A percentile compares a stretch with the other conserved stretches of the same genome.
Conservation (phyloP, 1,140 invertebrate genomes). For the Macrostomum lignano region DNA sequence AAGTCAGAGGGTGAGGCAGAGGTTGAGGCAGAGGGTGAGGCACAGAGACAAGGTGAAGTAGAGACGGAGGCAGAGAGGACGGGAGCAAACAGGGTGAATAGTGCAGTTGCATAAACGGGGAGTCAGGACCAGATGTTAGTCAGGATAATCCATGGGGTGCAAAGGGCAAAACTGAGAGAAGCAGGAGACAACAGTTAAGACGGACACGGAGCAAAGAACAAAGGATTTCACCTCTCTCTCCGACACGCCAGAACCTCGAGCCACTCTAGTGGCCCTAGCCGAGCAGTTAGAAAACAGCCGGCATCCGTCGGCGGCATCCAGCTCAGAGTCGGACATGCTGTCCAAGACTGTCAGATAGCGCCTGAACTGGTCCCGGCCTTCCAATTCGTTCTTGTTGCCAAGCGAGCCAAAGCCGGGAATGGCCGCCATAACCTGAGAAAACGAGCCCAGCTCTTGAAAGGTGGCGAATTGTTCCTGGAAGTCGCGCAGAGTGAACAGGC, state of each 20-base stretch:
- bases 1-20: too few relatives aligned
- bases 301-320: slow-evolving; percentile 80
- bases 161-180: too few relatives aligned
- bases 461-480: slow-evolving; percentile 99
- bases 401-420: slow-evolving; percentile 96
- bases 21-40: too few relatives aligned
- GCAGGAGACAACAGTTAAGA: too few relatives aligned
- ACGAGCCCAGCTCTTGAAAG: slow-evolving; percentile 99
- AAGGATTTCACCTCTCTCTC: slow-evolving; percentile 81
- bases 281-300: slow-evolving; percentile 81
- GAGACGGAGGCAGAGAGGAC: too few relatives aligned
- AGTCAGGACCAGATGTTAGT: too few relatives aligned
- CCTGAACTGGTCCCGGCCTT: too few relatives aligned
- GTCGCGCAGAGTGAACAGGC: slow-evolving; percentile 84
- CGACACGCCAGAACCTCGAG: slow-evolving; percentile 71
- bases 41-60: too few relatives aligned
- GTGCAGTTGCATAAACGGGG: too few relatives aligned
- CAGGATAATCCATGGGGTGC: too few relatives aligned
- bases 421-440: slow-evolving; percentile 97
- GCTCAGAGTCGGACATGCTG: slow-evolving; percentile 90
- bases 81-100: too few relatives aligned
- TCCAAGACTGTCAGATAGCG: slow-evolving; percentile 99
- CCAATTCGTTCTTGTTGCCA: slow-evolving; percentile 91
- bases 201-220: too few relatives aligned
- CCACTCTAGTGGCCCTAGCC: slow-evolving; percentile 52